These are phyloP conservation scores for Spheniscus mendiculus DNA, from an alignment of 2,113 vertebrate species.

Conservation along the genomic window DNA sequence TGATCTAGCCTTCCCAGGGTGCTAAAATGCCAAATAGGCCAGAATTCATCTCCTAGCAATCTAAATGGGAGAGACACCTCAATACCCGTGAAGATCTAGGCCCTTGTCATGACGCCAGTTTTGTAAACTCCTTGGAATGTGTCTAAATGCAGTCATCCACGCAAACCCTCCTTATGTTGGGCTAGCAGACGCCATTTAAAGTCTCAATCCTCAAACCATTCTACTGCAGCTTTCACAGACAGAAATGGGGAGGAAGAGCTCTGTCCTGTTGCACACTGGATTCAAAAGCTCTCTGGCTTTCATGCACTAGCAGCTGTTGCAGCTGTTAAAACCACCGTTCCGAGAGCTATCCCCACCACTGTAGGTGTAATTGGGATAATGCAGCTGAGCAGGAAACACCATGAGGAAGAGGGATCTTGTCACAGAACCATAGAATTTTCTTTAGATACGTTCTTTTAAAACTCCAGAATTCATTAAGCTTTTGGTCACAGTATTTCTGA, in stretches of 20 bases:
- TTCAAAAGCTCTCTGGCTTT: background rate
- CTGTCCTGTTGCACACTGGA: background rate
- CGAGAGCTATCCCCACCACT: background rate
- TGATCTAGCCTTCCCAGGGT: background rate
- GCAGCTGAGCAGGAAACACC: background rate
- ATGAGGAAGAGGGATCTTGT: background rate
- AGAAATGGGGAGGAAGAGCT: background rate
- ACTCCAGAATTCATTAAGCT: background rate
- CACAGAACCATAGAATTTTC: background rate
- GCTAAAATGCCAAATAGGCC: background rate
- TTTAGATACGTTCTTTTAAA: background rate
- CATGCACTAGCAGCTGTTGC: background rate
- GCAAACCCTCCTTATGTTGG: accelerated
- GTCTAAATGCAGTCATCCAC: background rate
- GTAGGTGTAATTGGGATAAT: background rate
- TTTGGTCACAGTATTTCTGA: background rate
- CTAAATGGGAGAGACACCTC: background rate
- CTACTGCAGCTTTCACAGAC: background rate
- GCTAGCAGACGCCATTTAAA: background rate
- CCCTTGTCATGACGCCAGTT: background rate
- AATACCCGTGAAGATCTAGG: too few relatives aligned
- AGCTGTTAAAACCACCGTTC: background rate
- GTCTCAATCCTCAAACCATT: background rate
- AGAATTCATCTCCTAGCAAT: background rate
- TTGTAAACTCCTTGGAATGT: background rate